Evolutionary conservation across 2,113 vertebrate genomes (phyloP), one percentile per base, ranked within the genome.

Genomic region (Acrocephalus arundinaceus): DNA sequence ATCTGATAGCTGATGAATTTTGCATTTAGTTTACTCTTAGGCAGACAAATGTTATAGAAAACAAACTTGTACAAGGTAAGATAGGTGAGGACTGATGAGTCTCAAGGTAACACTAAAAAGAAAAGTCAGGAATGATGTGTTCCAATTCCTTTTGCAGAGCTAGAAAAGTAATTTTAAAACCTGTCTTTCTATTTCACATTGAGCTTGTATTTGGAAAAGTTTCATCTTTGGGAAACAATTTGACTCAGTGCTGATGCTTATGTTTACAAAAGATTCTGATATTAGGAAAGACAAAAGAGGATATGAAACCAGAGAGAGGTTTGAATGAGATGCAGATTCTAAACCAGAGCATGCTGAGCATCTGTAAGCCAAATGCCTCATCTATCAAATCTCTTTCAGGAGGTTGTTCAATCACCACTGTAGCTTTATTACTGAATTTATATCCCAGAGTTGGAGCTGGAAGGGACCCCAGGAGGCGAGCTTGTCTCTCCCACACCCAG

Each of bases 51-150:
- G 31, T 19, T 57, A 27, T 2, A 54, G 84, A 79, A 94, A 58
- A 89, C 51, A 88, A 62, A 55, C 33, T 66, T 67, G 55, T 66
- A 76, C 10, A 35, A 59, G 45, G n/a, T 37, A 75, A 82, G 46
- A 79, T 6, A 72, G 66, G 51, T 49, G 55, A 94, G 33, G 58
- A 61, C 51, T 87, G 52, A 12, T 61, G n/a, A 91, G 59, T 79
- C 62, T 67, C 81, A 85, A 82, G 67, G 62, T 87, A 93, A 93
- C 49, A 63, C 57, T 87, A 78, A 91, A 91, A 93, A 90, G 82
- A 92, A 85, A 68, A 30, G 70, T 83, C 81, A 79, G 48, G 73
- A 89, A 72, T 85, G 4, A 86, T 84, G 75, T 48, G 51, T 90
- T 85, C 57, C 63, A 45, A 87, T 94, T 94, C 37, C 54, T 90